Evolutionary conservation across 1,140 invertebrate genomes (phyloP), one percentile per base, ranked within the genome.

Genomic region (Anagrus nilaparvatae): DNA sequence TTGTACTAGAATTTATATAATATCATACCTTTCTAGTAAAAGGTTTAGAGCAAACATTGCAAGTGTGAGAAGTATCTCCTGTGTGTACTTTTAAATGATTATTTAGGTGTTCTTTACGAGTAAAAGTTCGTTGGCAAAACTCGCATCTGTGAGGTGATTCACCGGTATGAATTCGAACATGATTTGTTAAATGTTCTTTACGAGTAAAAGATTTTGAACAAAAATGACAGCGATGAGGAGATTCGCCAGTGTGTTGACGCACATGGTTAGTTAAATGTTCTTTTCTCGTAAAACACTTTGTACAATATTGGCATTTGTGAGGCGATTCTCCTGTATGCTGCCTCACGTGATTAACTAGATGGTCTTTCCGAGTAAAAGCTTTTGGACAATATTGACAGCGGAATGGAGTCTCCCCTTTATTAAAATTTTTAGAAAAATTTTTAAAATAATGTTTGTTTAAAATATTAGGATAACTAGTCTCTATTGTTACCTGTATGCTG

Each of bases 241-340:
- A 84, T 63, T 88, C 84, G 49, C 85, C 81, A 41, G 78, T 80
- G 57, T 81, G 78, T 51, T 79, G 71, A 59, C 81, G 72, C 55
- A 90, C 81, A 67, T 92, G 88, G 69, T 90, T 87, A 65, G 84
- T 87, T 58, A 91, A 76, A 67, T 92, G 87, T 70, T 91, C 87
- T 66, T 90, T 91, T 46, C 87, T 72, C 28, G 87, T 90, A 65
- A 93, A 90, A 38, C 81, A 80, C 69, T 86, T 74, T 14, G 76
- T 70, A 59, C 78, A 81, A 60, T 71, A 76, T 48, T 71, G 65
- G 63, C 78, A 81, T 61, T 72, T 69, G 59, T 74, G 72, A 51
- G 73, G 73, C 49, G 70, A 73, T 58, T 84, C 83, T 48, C 82
- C 82, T 40, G 84, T 87, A 62, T 87, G 84, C 51, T 73, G 72